Percentiles rank a stretch among this genome's conserved stretches.
phyloP scores from a whole-genome alignment of 2,888 invertebrate species.

The Glaucopsyche alexis region DNA sequence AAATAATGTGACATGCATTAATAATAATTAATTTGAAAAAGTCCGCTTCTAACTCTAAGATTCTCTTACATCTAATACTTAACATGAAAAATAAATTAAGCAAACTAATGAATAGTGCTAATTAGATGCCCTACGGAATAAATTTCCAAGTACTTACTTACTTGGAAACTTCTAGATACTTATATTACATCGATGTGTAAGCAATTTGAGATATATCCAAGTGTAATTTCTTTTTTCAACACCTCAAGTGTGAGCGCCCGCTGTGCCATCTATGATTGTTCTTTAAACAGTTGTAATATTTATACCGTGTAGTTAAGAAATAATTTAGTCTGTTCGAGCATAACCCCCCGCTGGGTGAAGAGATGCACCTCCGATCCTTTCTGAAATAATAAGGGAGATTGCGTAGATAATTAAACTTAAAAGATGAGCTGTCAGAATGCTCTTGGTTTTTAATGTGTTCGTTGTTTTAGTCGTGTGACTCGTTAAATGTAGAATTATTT shows the following conservation, averaged over 20 bases:
- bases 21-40: too few species aligned
- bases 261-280: constrained; percentile 40
- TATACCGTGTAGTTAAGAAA: constrained; percentile 18
- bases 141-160: neutral
- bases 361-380: constrained; percentile 14
- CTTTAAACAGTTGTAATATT: constrained; percentile 25
- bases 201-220: constrained; percentile 36
- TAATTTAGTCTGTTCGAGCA: constrained; percentile 1
- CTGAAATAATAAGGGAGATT: constrained; percentile 25
- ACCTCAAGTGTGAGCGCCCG: constrained; percentile 58
- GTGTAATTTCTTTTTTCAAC: constrained; percentile 51
- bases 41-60: neutral
- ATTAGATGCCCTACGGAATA: neutral
- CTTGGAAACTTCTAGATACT: neutral
- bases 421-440: constrained; percentile 2
- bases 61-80: neutral
- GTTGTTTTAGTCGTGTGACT: neutral
- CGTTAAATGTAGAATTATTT: neutral
- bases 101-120: neutral
- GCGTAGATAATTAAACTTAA: constrained; percentile 18
- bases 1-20: too few species aligned
- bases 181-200: constrained; percentile 30
- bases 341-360: constrained; percentile 9
- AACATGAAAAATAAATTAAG: neutral
- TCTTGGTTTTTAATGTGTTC: neutral